These are phyloP conservation scores for Copidosoma floridanum DNA, from an alignment of 1,140 invertebrate genomes.

Conservation along the genomic window DNA sequence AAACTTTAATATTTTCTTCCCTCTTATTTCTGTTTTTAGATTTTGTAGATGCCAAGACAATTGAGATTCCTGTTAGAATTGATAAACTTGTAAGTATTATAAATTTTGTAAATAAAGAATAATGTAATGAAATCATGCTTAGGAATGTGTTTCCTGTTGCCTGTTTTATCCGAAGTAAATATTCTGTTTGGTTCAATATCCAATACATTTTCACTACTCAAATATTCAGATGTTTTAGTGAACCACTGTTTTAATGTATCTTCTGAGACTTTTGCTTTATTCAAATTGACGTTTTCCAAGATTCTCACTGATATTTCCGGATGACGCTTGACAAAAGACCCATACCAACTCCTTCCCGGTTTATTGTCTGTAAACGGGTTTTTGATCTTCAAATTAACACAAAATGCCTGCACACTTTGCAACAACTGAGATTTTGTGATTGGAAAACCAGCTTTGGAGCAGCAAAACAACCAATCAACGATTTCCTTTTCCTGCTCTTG, in stretches of 20 bases:
- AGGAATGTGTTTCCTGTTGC: neutral
- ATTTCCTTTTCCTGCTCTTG: neutral
- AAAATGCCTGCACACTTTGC: neutral
- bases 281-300: neutral
- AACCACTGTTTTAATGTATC: neutral
- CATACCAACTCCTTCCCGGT: conserved; percentile 7
- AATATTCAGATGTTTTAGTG: neutral
- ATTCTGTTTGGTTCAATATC: neutral
- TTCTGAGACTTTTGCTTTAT: neutral
- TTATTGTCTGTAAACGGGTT: conserved; percentile 5
- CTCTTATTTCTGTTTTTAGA: neutral
- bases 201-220: neutral
- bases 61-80: neutral
- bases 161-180: neutral
- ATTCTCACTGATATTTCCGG: neutral
- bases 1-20: neutral
- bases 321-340: neutral
- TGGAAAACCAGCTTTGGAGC: neutral
- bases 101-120: neutral
- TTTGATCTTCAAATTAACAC: neutral
- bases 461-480: neutral
- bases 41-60: neutral
- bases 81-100: neutral
- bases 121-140: neutral
- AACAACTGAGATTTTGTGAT: neutral